Evolutionary conservation across 2,113 vertebrate genomes (phyloP).

Genomic region (Lycaon pictus): DNA sequence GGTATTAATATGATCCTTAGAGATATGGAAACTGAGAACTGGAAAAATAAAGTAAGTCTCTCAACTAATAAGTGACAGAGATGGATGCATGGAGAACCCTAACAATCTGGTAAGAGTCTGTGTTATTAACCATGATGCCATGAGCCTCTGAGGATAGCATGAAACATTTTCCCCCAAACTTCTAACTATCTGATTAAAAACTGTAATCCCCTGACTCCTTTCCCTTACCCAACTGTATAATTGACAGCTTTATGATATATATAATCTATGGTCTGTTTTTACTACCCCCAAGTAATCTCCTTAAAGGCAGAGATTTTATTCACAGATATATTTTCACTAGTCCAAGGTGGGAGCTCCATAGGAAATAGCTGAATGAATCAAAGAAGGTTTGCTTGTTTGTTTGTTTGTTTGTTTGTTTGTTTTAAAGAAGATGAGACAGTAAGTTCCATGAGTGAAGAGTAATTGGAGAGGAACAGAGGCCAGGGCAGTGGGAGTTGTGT

Average conservation of each 20-base stretch:
- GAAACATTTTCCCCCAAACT: background rate
- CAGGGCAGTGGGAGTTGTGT: background rate
- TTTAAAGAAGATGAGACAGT: background rate
- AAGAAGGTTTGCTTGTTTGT: background rate
- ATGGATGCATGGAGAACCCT: background rate
- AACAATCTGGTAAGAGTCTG: accelerated
- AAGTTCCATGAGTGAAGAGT: background rate
- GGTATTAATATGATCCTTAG: background rate
- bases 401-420: background rate
- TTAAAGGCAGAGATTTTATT: background rate
- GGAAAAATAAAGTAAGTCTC: background rate
- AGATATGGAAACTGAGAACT: background rate
- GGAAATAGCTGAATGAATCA: conserved; percentile 11
- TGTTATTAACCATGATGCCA: background rate
- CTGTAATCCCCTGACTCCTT: background rate
- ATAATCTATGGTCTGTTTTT: background rate
- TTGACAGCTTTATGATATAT: background rate
- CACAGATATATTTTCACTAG: background rate
- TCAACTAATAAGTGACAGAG: background rate
- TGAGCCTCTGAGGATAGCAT: background rate
- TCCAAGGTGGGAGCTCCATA: background rate
- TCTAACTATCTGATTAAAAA: background rate
- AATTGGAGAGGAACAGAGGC: background rate
- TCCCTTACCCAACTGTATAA: background rate
- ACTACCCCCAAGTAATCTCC: background rate